These are phyloP conservation scores for Xiphophorus birchmanni DNA, from an alignment of 2,797 vertebrate species.

Conservation along the genomic window DNA sequence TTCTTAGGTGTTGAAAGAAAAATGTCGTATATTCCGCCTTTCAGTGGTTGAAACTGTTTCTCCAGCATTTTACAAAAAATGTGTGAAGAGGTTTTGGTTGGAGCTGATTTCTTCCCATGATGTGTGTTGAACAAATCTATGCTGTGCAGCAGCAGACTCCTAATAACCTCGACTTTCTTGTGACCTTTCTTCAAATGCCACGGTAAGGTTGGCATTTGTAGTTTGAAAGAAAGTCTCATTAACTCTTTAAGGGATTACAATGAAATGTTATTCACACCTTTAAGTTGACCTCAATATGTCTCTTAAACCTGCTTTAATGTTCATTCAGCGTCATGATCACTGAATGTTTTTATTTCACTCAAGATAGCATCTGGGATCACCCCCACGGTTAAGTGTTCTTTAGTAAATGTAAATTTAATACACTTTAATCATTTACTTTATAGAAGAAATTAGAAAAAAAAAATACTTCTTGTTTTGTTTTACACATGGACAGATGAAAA, in stretches of 20 bases:
- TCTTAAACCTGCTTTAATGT: not conserved
- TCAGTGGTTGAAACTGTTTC: not conserved
- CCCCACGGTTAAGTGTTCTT: not conserved
- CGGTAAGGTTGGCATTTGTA: constrained; percentile 12
- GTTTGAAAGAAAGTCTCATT: not conserved
- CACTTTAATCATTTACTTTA: not conserved
- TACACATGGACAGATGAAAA: not conserved
- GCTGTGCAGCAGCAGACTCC: not conserved
- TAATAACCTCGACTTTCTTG: not conserved
- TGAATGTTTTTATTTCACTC: not conserved
- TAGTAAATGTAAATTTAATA: not conserved
- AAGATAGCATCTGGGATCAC: not conserved
- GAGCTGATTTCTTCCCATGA: not conserved
- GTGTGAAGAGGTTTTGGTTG: not conserved
- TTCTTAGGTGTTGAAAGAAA: not conserved
- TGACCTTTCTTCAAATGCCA: constrained; percentile 19
- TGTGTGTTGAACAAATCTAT: not conserved
- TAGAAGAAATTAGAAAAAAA: not conserved
- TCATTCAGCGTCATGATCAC: not conserved
- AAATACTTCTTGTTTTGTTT: not conserved
- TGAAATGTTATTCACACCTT: constrained; percentile 4
- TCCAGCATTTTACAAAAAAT: not conserved
- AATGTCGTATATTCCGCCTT: not conserved
- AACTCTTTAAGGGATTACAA: not conserved
- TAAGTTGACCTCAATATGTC: not conserved